Evolutionary conservation across 2,888 invertebrate species (phyloP).

Genomic region (Nemapogon koenigi): DNA sequence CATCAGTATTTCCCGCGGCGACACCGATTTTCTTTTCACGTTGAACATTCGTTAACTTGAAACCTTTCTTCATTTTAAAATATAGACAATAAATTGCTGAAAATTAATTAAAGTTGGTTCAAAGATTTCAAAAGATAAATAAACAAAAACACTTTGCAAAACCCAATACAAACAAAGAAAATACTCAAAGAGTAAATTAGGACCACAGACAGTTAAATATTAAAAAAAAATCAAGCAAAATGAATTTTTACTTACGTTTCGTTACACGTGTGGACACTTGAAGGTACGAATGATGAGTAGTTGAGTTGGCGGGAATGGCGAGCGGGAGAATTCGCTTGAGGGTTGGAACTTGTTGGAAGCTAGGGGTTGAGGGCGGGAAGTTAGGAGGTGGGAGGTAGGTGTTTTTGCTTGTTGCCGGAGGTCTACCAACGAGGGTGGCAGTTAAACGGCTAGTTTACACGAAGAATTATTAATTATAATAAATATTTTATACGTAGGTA

Average conservation of each 20-base stretch:
- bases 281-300: neutral
- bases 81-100: conserved; percentile 18
- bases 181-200: neutral
- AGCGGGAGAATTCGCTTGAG: neutral
- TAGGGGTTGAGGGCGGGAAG: neutral
- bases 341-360: too few relatives aligned
- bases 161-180: neutral
- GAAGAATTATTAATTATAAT: too few relatives aligned
- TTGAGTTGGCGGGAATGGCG: too few relatives aligned
- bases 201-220: neutral
- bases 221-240: neutral
- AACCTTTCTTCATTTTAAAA: conserved; percentile 65
- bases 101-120: conserved; percentile 2
- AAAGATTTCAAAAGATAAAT: neutral
- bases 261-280: neutral
- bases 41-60: conserved; percentile 74
- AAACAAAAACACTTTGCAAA: conserved; percentile 4
- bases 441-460: too few relatives aligned
- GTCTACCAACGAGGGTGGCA: too few relatives aligned
- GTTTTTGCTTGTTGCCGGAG: too few relatives aligned
- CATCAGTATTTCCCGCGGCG: conserved; percentile 70
- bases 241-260: neutral
- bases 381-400: neutral
- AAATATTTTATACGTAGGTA: too few relatives aligned
- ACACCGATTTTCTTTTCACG: conserved; percentile 74